phyloP scores from a whole-genome alignment of 2,888 invertebrate genomes.

The Empis livida region DNA sequence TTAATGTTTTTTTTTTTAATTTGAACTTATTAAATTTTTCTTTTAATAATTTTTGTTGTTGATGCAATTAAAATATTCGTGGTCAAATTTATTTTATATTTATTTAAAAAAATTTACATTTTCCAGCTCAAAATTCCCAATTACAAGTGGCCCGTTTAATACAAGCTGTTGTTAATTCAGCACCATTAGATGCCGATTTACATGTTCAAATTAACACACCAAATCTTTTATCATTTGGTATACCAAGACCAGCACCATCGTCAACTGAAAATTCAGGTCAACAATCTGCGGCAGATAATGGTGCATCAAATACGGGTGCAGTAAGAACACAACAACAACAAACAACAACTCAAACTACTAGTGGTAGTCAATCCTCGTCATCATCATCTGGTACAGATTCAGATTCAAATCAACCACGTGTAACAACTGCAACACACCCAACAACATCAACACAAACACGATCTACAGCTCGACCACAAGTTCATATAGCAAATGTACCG shows the following conservation, averaged over 20 bases:
- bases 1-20: too few relatives aligned
- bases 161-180: conserved; percentile 31
- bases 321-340: background rate
- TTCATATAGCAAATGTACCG: conserved; percentile 47
- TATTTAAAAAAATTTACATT: background rate
- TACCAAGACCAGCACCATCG: conserved; percentile 37
- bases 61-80: background rate
- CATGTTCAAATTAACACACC: conserved; percentile 33
- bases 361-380: conserved; percentile 36
- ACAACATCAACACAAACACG: conserved; percentile 59
- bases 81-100: background rate
- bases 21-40: too few relatives aligned
- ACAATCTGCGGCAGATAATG: background rate
- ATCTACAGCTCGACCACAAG: conserved; percentile 54
- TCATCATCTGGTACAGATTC: conserved; percentile 32
- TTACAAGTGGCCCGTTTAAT: conserved; percentile 31
- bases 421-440: conserved; percentile 53
- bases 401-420: conserved; percentile 31
- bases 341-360: conserved; percentile 13
- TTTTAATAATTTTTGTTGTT: background rate
- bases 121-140: conserved; percentile 26
- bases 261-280: background rate
- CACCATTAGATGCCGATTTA: conserved; percentile 30
- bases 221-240: conserved; percentile 28
- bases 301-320: background rate